These are phyloP conservation scores for Mareca penelope DNA, from an alignment of 2,797 vertebrate species.

Conservation along the genomic window DNA sequence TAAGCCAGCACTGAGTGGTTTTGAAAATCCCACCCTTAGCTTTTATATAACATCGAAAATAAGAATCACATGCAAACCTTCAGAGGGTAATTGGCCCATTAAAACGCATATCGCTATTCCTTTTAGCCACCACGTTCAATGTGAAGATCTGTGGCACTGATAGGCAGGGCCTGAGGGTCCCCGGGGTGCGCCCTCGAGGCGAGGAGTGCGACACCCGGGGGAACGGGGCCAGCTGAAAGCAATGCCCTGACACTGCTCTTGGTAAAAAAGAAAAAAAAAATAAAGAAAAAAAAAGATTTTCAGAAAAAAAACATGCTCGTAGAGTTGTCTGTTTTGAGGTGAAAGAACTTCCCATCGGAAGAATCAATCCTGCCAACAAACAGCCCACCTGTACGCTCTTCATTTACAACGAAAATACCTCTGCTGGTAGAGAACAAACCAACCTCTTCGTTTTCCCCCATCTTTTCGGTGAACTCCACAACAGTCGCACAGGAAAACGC, in stretches of 20 bases:
- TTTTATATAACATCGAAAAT: conserved; percentile 30
- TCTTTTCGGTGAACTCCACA: background rate
- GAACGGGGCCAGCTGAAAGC: background rate
- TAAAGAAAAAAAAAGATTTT: background rate
- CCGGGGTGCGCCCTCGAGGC: background rate
- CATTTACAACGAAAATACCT: background rate
- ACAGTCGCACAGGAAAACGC: background rate
- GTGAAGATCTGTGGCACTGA: conserved; percentile 11
- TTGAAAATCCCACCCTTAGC: conserved; percentile 48
- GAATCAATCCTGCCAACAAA: background rate
- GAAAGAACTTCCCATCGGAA: background rate
- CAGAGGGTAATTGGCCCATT: background rate
- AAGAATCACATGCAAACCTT: conserved; percentile 39
- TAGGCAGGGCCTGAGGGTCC: background rate
- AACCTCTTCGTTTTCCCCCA: background rate
- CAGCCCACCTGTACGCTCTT: background rate
- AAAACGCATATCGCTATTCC: background rate
- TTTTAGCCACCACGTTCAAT: conserved; percentile 3
- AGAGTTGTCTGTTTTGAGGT: background rate
- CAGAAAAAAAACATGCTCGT: background rate
- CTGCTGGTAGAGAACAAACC: background rate
- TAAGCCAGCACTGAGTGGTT: conserved; percentile 35
- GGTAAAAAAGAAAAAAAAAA: fast-evolving
- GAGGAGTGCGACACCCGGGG: background rate
- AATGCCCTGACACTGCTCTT: background rate